A percentile compares a stretch with the other conserved stretches of the same genome.
Conservation (phyloP, 2,797 vertebrate species). For the Semotilus atromaculatus region DNA sequence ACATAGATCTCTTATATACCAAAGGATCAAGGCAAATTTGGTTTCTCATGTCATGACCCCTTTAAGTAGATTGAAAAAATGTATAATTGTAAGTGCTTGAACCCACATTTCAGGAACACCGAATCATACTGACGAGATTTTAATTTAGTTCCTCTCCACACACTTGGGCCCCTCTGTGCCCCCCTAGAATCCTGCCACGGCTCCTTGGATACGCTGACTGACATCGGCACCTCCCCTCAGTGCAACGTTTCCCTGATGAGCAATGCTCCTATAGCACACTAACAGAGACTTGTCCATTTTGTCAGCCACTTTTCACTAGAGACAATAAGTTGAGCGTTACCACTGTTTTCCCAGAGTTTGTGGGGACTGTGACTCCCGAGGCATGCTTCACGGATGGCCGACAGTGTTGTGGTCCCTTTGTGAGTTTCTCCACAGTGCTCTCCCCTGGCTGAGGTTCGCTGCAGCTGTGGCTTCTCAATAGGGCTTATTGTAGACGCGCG, state of each 20-base stretch:
- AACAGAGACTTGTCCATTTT: slow-evolving; percentile 26
- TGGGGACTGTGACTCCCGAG: slow-evolving; percentile 37
- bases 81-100: background rate
- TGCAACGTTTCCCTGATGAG: slow-evolving; percentile 32
- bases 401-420: slow-evolving; percentile 47
- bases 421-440: slow-evolving; percentile 52
- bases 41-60: too few species aligned
- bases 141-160: slow-evolving; percentile 10
- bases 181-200: background rate
- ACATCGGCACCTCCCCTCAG: slow-evolving; percentile 52
- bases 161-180: slow-evolving; percentile 3
- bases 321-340: slow-evolving; percentile 25
- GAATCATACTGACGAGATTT: background rate
- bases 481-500: slow-evolving; percentile 60
- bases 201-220: slow-evolving; percentile 37
- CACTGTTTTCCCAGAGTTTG: slow-evolving; percentile 37
- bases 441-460: slow-evolving; percentile 58
- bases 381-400: slow-evolving; percentile 58
- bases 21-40: too few species aligned
- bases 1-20: too few species aligned
- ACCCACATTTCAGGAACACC: background rate
- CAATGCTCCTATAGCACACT: slow-evolving; percentile 10
- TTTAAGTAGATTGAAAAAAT: background rate
- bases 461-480: slow-evolving; percentile 70
- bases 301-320: slow-evolving; percentile 29